Evolutionary conservation across 35 echinoderm and acorn worm species (phyloP).

Genomic region (Anneissia japonica): DNA sequence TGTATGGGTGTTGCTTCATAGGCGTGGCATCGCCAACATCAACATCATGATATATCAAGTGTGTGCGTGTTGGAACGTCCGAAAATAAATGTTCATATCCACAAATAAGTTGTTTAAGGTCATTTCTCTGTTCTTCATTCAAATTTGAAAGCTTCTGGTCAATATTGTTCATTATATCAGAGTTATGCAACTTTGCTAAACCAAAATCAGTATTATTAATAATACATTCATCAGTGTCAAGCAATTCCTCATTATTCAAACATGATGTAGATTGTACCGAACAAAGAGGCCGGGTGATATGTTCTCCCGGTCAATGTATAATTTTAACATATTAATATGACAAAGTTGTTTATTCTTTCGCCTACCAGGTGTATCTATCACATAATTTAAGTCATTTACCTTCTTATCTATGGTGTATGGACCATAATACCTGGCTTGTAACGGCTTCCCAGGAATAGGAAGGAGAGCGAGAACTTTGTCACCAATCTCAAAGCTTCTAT

Average conservation of each 20-base stretch:
- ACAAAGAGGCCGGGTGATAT: not conserved
- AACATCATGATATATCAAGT: not conserved
- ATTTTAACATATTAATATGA: constrained; percentile 46
- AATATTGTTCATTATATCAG: not conserved
- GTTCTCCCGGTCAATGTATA: constrained; percentile 9
- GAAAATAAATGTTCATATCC: not conserved
- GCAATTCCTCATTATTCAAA: not conserved
- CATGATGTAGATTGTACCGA: too few relatives aligned
- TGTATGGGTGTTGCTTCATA: constrained; percentile 1
- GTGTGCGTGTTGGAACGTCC: not conserved
- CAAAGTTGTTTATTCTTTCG: not conserved
- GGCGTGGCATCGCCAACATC: not conserved
- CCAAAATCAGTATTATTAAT: not conserved
- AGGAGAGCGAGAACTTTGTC: too few relatives aligned
- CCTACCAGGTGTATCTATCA: constrained; percentile 8
- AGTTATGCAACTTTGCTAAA: constrained; percentile 6
- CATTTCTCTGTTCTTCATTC: not conserved
- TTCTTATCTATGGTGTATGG: too few relatives aligned
- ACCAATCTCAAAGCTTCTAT: too few relatives aligned
- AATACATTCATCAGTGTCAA: not conserved
- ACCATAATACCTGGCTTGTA: too few relatives aligned
- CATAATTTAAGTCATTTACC: too few relatives aligned
- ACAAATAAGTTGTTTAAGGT: constrained; percentile 4
- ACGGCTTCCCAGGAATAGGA: too few relatives aligned
- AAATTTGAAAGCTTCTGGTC: not conserved